Base-by-base conservation (phyloP, 2,888 invertebrate species). In the Physocephala rufipes region DNA sequence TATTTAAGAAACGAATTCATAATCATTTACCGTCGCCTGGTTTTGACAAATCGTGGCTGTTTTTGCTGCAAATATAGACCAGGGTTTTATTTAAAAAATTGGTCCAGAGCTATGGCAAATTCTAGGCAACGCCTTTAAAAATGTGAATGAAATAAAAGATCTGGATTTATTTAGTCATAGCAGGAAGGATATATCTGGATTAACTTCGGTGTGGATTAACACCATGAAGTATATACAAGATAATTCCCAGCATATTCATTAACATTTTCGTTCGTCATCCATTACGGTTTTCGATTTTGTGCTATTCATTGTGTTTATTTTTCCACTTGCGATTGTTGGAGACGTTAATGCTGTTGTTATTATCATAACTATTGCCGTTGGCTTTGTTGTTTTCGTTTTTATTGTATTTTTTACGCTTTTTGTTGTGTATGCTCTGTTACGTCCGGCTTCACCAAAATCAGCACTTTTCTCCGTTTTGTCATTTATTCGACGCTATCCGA, bases 1-100 rank as follows among this genome's bases (percentile, higher is more conserved):
- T 81, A 80, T 81, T 81, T 79, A 81, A 79, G 82, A 77, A 81
- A 81, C 80, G 82, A 80, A 82, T 81, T 81, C 82, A 81, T 82
- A 81, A 81, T 82, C 80, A n/a, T n/a, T 81, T 77, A 28, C 36
- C 43, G 65, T 70, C 70, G 70, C 71, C 70, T 71, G 61, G 67
- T 67, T 64, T 82, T 81, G 82, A 81, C 82, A 81, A 81, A 82
- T 81, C 79, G 82, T 79, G 73, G 55, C 82, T 76, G 69, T 59
- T 61, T 69, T 53, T 71, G 74, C 72, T 73, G 71, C 71, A 74
- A 59, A 66, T 67, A 47, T n/a, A n/a, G n/a, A n/a, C n/a, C n/a
- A n/a, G n/a, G n/a, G n/a, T n/a, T n/a, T n/a, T n/a, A n/a, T n/a
- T n/a, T n/a, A n/a, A n/a, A n/a, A n/a, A n/a, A n/a, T n/a, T n/a